Evolutionary conservation across 1,140 invertebrate species (phyloP).

Genomic region (Megalopta genalis): DNA sequence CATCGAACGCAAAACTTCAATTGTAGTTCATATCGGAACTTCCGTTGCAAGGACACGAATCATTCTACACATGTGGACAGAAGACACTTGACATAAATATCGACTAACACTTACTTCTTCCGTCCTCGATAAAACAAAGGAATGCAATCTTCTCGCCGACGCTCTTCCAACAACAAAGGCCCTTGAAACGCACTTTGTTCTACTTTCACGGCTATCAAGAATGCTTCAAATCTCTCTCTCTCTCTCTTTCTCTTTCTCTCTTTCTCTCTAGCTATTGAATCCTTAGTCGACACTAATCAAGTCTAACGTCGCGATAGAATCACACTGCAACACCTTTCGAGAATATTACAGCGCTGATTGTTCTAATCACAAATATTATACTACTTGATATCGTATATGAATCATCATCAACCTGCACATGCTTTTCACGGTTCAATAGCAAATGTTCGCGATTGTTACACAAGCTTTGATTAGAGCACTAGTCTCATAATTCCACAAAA

Average conservation of each 20-base stretch:
- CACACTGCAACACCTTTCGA: background rate
- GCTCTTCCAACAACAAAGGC: slow-evolving; percentile 18
- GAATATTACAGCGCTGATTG: background rate
- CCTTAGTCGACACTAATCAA: slow-evolving; percentile 1
- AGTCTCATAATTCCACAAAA: no score
- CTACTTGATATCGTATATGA: no score
- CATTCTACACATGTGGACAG: slow-evolving; percentile 6
- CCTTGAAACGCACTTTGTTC: slow-evolving; percentile 28
- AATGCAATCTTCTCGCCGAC: background rate
- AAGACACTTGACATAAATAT: slow-evolving; percentile 42
- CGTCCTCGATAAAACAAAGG: background rate
- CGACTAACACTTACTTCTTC: slow-evolving; percentile 28
- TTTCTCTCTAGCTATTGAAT: background rate
- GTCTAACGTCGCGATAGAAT: background rate
- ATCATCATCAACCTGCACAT: no score
- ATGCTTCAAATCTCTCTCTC: slow-evolving; percentile 18
- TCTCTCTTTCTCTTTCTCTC: background rate
- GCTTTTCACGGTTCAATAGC: no score
- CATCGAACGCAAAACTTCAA: background rate
- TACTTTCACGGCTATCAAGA: slow-evolving; percentile 41
- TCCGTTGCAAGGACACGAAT: background rate
- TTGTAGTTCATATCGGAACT: no score
- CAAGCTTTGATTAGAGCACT: no score
- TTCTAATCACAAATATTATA: background rate
- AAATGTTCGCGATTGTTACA: background rate